Evolutionary conservation across 2,888 invertebrate species (phyloP).

Genomic region (Seira musarum): DNA sequence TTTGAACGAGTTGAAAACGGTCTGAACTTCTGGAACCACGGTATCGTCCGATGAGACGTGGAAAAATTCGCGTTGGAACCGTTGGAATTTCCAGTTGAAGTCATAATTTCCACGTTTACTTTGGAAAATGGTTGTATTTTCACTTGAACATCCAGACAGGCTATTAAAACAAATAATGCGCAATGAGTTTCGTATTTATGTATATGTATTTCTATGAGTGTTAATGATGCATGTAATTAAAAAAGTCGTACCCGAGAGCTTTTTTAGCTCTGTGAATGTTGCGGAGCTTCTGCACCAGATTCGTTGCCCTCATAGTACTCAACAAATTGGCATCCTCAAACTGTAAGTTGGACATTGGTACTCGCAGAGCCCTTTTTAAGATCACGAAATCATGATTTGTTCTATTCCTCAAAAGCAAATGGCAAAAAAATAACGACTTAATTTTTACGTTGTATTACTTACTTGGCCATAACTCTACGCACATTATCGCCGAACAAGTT

Average conservation of each 20-base stretch:
- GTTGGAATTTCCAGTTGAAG: conserved; percentile 19
- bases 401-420: too few species aligned
- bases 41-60: conserved; percentile 65
- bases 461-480: conserved; percentile 92
- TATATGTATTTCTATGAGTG: too few species aligned
- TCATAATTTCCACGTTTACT: background rate
- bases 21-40: conserved; percentile 75
- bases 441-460: conserved; percentile 68
- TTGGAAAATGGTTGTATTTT: background rate
- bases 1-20: conserved; percentile 80
- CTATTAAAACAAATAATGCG: background rate
- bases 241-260: conserved; percentile 27
- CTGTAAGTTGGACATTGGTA: conserved; percentile 92
- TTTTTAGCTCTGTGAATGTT: conserved; percentile 39
- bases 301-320: conserved; percentile 24
- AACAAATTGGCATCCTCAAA: conserved; percentile 78
- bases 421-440: too few species aligned
- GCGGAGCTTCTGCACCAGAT: conserved; percentile 33
- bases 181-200: too few species aligned
- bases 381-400: too few species aligned
- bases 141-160: conserved; percentile 21
- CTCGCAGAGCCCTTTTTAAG: conserved; percentile 86
- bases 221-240: background rate
- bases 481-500: conserved; percentile 93
- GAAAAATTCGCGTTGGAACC: conserved; percentile 46